phyloP scores from a whole-genome alignment of 2,888 invertebrate species.

The Phalera bucephala region DNA sequence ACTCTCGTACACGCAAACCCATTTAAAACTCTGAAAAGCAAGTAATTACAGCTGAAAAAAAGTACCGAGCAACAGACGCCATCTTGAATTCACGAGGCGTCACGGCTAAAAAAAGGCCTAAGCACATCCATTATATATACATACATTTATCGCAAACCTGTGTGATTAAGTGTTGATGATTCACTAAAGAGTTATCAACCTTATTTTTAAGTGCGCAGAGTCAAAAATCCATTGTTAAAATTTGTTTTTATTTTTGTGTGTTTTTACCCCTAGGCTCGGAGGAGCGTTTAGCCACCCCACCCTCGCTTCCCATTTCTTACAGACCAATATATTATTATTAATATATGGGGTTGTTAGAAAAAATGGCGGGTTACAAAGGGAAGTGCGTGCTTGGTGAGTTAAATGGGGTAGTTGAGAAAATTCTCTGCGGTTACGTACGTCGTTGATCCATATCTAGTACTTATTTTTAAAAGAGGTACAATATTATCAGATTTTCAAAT shows the following conservation, averaged over 20 bases:
- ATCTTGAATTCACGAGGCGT: constrained; percentile 77
- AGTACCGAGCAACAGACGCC: constrained; percentile 50
- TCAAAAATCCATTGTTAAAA: constrained; percentile 30
- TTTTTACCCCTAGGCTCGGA: constrained; percentile 63
- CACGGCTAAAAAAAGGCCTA: constrained; percentile 74
- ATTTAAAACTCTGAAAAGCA: constrained; percentile 34
- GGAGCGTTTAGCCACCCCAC: constrained; percentile 67
- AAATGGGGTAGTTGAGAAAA: constrained; percentile 29
- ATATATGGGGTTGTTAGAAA: constrained; percentile 63
- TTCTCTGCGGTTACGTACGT: too few relatives aligned
- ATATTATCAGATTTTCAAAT: too few relatives aligned
- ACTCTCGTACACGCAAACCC: constrained; percentile 18
- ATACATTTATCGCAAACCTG: constrained; percentile 66
- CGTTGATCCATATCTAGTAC: too few relatives aligned
- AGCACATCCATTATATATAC: constrained; percentile 72
- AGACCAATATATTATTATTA: constrained; percentile 77
- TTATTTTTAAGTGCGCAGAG: constrained; percentile 22
- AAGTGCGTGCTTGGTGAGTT: constrained; percentile 32
- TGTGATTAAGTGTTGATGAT: constrained; percentile 64
- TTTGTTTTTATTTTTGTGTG: constrained; percentile 49
- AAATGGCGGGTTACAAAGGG: constrained; percentile 62
- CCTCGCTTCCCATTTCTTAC: constrained; percentile 78
- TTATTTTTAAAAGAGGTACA: too few relatives aligned
- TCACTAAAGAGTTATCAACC: constrained; percentile 35
- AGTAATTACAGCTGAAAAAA: constrained; percentile 43